phyloP scores from a whole-genome alignment of 2,888 invertebrate genomes.

The Pelosia muscerda region DNA sequence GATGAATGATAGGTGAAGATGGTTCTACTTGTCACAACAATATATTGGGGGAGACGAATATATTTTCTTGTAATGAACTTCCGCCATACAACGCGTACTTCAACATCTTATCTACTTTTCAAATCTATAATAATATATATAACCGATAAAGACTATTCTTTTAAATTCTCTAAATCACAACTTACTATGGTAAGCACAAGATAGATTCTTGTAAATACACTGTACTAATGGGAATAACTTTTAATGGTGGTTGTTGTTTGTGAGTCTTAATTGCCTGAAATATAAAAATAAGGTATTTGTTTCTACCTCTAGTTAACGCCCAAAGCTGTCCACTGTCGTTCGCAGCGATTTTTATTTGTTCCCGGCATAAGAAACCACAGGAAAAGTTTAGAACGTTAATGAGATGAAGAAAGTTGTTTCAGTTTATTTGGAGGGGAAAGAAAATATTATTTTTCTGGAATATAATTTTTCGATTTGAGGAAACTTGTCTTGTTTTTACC shows the following conservation, averaged over 20 bases:
- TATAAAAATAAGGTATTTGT: slow-evolving; percentile 22
- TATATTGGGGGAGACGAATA: no score
- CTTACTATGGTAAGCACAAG: not conserved
- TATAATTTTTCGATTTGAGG: slow-evolving; percentile 36
- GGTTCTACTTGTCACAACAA: no score
- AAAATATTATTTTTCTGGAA: slow-evolving; percentile 34
- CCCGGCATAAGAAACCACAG: slow-evolving; percentile 32
- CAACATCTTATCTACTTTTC: no score
- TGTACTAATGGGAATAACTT: not conserved
- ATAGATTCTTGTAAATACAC: not conserved
- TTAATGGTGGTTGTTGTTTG: not conserved
- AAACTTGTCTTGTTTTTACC: slow-evolving; percentile 10
- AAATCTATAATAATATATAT: not conserved
- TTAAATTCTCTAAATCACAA: not conserved
- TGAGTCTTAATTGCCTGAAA: not conserved
- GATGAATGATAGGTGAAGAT: no score
- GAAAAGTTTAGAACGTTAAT: slow-evolving; percentile 48
- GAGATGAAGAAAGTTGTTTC: slow-evolving; percentile 45
- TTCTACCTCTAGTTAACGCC: slow-evolving; percentile 27
- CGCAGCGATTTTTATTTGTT: slow-evolving; percentile 46
- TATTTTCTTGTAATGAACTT: no score
- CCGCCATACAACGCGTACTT: no score
- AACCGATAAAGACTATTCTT: not conserved
- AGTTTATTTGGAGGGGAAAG: slow-evolving; percentile 37
- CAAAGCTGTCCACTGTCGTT: slow-evolving; percentile 28